These are phyloP conservation scores for Anoplolepis gracilipes DNA, from an alignment of 1,140 invertebrate genomes.

Conservation along the genomic window DNA sequence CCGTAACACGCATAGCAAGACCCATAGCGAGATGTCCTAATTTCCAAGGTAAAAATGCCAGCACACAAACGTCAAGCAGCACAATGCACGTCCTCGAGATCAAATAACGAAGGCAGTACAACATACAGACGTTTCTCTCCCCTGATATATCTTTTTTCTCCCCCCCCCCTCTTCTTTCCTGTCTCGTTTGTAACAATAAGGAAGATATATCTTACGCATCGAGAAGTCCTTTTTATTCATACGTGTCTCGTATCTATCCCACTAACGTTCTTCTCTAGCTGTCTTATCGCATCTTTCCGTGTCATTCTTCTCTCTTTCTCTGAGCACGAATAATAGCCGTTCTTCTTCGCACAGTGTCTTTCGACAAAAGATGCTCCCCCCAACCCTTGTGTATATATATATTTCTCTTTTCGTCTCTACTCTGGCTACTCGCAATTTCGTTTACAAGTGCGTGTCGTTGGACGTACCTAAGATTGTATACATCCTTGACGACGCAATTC, in stretches of 20 bases:
- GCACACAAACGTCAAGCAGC: slow-evolving; percentile 4
- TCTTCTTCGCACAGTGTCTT: slow-evolving; percentile 39
- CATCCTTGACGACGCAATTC: slow-evolving; percentile 44
- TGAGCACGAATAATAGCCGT: slow-evolving; percentile 57
- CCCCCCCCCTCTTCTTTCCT: not conserved
- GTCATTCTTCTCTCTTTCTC: slow-evolving; percentile 20
- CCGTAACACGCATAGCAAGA: not conserved
- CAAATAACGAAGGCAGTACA: slow-evolving; percentile 50
- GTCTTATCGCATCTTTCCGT: slow-evolving; percentile 38
- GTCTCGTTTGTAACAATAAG: slow-evolving; percentile 25
- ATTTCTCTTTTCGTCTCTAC: not conserved
- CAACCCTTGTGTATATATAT: no score
- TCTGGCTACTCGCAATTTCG: slow-evolving; percentile 28
- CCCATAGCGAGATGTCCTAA: slow-evolving; percentile 43
- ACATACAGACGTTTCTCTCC: slow-evolving; percentile 9
- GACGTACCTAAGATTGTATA: slow-evolving; percentile 58
- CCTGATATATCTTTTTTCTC: not conserved
- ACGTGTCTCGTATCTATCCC: slow-evolving; percentile 33
- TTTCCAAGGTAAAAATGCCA: slow-evolving; percentile 28
- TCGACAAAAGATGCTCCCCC: slow-evolving; percentile 16
- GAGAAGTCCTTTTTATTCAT: slow-evolving; percentile 52
- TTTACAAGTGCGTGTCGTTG: slow-evolving; percentile 47
- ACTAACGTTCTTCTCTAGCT: not conserved
- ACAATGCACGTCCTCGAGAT: slow-evolving; percentile 49
- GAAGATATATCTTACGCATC: slow-evolving; percentile 35